These are phyloP conservation scores for Eremophila alpestris DNA, from an alignment of 2,797 vertebrate species.

Conservation along the genomic window DNA sequence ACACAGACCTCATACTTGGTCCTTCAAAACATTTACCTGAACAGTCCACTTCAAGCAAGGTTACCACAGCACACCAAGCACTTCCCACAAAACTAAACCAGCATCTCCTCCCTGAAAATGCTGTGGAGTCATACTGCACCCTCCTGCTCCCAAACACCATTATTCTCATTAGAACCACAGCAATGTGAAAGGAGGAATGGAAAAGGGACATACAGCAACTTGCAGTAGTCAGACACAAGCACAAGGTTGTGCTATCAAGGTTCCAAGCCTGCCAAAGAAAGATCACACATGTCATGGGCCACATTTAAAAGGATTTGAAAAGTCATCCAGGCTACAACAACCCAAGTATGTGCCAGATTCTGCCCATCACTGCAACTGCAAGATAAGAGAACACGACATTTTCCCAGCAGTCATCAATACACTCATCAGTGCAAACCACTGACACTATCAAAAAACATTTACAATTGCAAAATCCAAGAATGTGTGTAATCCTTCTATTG, in stretches of 20 bases:
- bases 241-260: neutral
- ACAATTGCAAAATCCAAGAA: constrained; percentile 43
- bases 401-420: constrained; percentile 58
- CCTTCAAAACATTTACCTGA: neutral
- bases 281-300: neutral
- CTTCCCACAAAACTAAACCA: neutral
- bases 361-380: neutral
- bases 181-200: neutral
- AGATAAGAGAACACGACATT: constrained; percentile 32
- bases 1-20: neutral
- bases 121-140: neutral
- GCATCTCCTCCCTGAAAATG: neutral
- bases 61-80: neutral
- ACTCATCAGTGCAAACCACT: constrained; percentile 37
- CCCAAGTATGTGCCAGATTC: neutral
- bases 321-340: neutral
- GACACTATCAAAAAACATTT: constrained; percentile 49
- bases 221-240: neutral
- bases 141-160: neutral
- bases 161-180: neutral
- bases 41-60: neutral
- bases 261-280: neutral
- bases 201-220: rapidly evolving
- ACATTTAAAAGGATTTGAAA: neutral
- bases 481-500: constrained; percentile 54